Conservation (phyloP, 37 sponge, comb jelly and placozoan genomes). For the Tethya wilhelma region DNA sequence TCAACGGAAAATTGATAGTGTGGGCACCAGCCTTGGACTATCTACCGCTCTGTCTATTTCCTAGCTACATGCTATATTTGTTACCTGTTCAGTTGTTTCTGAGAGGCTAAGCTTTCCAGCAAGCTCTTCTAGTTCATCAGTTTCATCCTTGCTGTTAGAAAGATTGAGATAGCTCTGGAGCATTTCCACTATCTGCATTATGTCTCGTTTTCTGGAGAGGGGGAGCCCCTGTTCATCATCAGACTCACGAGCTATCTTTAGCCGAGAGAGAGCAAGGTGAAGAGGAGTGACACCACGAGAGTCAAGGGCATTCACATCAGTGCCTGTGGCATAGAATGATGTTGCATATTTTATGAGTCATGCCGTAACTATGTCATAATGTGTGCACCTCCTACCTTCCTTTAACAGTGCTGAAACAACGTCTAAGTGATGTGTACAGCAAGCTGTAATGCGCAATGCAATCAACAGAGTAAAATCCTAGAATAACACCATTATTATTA, state of each 20-base stretch:
- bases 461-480: neutral
- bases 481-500: neutral
- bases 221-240: conserved; percentile 12
- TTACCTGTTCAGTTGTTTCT: conserved; percentile 63
- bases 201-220: conserved; percentile 35
- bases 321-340: conserved; percentile 21
- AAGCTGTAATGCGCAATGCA: conserved; percentile 38
- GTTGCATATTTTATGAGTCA: neutral
- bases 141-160: conserved; percentile 35
- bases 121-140: conserved; percentile 55
- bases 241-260: conserved; percentile 37
- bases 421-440: conserved; percentile 58
- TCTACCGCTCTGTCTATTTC: too few species aligned
- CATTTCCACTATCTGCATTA: conserved; percentile 64
- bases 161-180: conserved; percentile 51
- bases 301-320: conserved; percentile 58
- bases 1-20: too few species aligned
- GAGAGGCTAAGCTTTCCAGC: conserved; percentile 63
- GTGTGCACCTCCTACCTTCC: conserved; percentile 45
- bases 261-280: conserved; percentile 65
- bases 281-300: conserved; percentile 62
- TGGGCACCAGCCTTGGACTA: too few species aligned
- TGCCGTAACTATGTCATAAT: neutral
- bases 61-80: too few species aligned
- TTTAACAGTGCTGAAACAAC: conserved; percentile 60